These are phyloP conservation scores for Leptinotarsa peninsularis DNA, from an alignment of 2,888 invertebrate genomes.

Conservation along the genomic window DNA sequence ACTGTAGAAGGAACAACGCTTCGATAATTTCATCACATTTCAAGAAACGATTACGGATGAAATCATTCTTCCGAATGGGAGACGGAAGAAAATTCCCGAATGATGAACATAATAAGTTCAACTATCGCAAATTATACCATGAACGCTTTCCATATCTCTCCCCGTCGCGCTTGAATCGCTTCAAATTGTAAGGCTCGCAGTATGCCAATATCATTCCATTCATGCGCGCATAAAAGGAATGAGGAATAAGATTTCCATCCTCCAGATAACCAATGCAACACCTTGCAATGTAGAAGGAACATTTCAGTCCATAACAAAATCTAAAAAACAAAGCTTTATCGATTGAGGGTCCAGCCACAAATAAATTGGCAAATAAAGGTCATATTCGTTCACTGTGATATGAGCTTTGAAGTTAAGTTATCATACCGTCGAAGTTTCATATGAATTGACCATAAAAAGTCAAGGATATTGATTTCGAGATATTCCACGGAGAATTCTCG, in stretches of 20 bases:
- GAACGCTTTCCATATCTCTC: neutral
- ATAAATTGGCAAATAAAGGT: neutral
- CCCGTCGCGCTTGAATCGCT: constrained; percentile 5
- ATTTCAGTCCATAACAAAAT: constrained; percentile 1
- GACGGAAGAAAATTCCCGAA: neutral
- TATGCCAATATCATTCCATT: constrained; percentile 1
- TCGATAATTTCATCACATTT: constrained; percentile 1
- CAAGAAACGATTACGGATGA: neutral
- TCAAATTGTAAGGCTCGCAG: neutral
- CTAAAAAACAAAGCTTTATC: constrained; percentile 11
- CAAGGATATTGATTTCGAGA: neutral
- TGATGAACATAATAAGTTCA: constrained; percentile 9
- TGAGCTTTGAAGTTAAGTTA: constrained; percentile 8
- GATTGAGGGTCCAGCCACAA: neutral
- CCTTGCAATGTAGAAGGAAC: constrained; percentile 1
- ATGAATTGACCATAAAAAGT: constrained; percentile 9
- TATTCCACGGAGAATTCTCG: neutral
- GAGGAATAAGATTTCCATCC: constrained; percentile 11
- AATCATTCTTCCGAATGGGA: neutral
- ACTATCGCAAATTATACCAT: neutral
- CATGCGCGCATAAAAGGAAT: neutral
- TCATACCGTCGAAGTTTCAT: constrained; percentile 4
- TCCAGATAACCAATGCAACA: constrained; percentile 1
- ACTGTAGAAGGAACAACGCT: neutral
- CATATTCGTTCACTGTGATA: constrained; percentile 13